phyloP scores from a whole-genome alignment of 1,140 invertebrate species.

The Asobara japonica region DNA sequence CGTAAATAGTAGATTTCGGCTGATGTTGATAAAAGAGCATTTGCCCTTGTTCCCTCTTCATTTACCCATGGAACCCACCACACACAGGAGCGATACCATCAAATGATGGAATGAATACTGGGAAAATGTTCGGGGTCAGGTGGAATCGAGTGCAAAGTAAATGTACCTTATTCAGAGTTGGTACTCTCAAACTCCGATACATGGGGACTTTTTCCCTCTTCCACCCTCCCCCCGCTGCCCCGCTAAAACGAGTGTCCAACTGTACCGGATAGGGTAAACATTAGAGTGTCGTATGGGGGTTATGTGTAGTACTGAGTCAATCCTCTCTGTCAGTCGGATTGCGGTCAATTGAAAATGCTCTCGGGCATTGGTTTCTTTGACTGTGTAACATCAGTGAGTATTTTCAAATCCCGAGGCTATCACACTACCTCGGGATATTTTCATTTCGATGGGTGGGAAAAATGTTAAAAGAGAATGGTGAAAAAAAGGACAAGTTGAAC shows the following conservation, averaged over 20 bases:
- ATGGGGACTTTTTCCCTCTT: neutral
- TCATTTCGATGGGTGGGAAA: neutral
- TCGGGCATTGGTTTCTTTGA: neutral
- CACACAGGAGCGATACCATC: neutral
- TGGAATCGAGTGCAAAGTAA: conserved; percentile 41
- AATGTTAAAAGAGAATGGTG: neutral
- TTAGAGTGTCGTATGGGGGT: neutral
- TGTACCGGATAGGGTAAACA: neutral
- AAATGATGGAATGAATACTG: conserved; percentile 2
- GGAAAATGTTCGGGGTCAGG: neutral
- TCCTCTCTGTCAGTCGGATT: neutral
- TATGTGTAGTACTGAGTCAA: neutral
- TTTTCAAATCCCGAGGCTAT: neutral
- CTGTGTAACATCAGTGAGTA: neutral
- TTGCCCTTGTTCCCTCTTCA: neutral
- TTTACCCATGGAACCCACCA: neutral
- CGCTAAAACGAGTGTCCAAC: neutral
- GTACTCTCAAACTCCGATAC: neutral
- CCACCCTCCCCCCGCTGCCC: neutral
- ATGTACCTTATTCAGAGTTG: conserved; percentile 41
- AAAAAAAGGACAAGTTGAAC: neutral
- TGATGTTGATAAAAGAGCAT: neutral
- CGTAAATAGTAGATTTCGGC: neutral
- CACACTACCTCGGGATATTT: neutral
- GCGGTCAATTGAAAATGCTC: conserved; percentile 14